Base-by-base conservation (phyloP, 1,140 invertebrate species). In the Leptoteleia sp. region DNA sequence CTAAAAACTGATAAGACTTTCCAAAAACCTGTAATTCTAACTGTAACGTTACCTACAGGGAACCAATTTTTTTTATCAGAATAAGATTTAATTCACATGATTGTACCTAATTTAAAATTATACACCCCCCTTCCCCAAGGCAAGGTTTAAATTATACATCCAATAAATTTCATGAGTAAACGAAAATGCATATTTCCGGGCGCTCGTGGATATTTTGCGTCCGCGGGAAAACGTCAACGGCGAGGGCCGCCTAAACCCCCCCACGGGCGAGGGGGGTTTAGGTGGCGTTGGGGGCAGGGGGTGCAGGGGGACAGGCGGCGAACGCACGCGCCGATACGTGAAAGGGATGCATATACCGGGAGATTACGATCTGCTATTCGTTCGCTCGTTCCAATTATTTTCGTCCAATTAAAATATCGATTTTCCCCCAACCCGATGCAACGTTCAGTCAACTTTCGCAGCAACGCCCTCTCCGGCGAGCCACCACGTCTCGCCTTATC, bases 331-430 rank as follows among this genome's bases (percentile, higher is more conserved):
- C 78, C 80, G 77, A 82, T 85, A 83, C 80, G 83, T 76, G 84
- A 86, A 84, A 82, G 82, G 84, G 77, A 80, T 76, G 68, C 55
- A 75, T 62, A 79, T 62, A 67, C 50, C 54, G 22, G 50, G 80
- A 86, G 87, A 88, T 88, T 87, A 87, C 84, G 79, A 88, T 88
- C 87, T 87, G 85, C 82, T 83, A 86, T 87, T 88, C 86, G 87
- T 87, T 86, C 79, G 84, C 81, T 88, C 86, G 83, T 89, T 88
- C 86, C 87, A 89, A 89, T 89, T 89, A 88, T 89, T 89, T 88
- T 87, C 65, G 86, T 89, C 87, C 87, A 89, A 89, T 89, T 89
- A 89, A 89, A 89, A 89, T 89, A 89, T 88, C 86, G 87, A 89
- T 89, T 89, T 89, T 86, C 82, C 83, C 82, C 81, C 22, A 1